Percentiles rank a stretch among this genome's conserved stretches.
phyloP scores from a whole-genome alignment of 2,113 vertebrate genomes.

The Forbesichthys agassizii region DNA sequence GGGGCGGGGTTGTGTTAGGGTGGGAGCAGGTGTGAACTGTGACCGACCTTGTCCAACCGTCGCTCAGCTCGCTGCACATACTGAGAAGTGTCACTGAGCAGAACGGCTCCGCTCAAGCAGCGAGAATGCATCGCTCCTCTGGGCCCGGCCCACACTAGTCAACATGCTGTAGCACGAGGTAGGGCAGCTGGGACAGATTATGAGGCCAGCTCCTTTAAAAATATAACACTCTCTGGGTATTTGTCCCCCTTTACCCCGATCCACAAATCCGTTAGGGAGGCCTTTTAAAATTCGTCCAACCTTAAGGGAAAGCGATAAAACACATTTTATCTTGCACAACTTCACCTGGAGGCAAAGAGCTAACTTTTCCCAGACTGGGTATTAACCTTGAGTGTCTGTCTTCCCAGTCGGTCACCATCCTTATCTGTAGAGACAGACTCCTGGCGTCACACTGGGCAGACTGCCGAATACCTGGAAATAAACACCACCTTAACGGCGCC shows the following conservation, averaged over 20 bases:
- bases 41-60: slow-evolving; percentile 10
- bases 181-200: background rate
- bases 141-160: slow-evolving; percentile 3
- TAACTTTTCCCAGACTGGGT: slow-evolving; percentile 42
- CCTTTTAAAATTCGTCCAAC: slow-evolving; percentile 1
- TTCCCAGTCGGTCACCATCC: slow-evolving; percentile 35
- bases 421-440: slow-evolving; percentile 57
- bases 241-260: background rate
- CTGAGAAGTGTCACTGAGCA: background rate
- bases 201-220: background rate
- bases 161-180: background rate
- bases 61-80: slow-evolving; percentile 27
- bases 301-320: slow-evolving; percentile 1
- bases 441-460: slow-evolving; percentile 49
- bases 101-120: slow-evolving; percentile 1
- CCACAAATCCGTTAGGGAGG: slow-evolving; percentile 8
- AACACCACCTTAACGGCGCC: slow-evolving; percentile 54
- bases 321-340: slow-evolving; percentile 38
- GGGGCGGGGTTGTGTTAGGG: background rate
- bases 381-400: slow-evolving; percentile 56
- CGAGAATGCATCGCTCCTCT: slow-evolving; percentile 20
- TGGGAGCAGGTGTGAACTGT: slow-evolving; percentile 23
- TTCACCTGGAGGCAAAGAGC: slow-evolving; percentile 47
- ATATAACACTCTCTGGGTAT: background rate
- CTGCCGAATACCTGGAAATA: slow-evolving; percentile 49